A percentile compares a stretch with the other conserved stretches of the same genome.
Conservation (phyloP, 2,797 vertebrate genomes). For the Naso thynnoides region DNA sequence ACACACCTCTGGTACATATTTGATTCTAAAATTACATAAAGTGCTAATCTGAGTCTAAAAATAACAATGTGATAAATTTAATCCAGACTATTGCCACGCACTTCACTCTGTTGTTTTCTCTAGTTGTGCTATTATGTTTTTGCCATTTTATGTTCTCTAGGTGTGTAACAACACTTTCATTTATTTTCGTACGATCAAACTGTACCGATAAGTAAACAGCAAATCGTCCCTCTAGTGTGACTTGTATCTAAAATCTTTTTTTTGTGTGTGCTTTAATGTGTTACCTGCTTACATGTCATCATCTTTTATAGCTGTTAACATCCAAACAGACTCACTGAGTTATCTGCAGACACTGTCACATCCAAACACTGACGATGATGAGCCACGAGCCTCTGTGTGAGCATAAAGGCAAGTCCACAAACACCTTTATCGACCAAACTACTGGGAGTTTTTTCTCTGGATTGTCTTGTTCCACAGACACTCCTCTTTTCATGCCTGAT, state of each 20-base stretch:
- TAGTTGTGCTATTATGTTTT: not conserved
- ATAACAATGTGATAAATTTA: no score
- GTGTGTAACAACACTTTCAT: not conserved
- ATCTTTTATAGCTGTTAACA: not conserved
- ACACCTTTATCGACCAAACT: not conserved
- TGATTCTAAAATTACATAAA: no score
- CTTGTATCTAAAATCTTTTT: no score
- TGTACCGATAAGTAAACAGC: no score
- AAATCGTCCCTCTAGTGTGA: no score
- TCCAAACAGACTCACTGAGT: not conserved
- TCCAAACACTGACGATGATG: no score
- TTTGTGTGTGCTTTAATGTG: not conserved
- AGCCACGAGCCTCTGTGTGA: not conserved
- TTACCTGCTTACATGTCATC: not conserved
- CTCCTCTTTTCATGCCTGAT: slow-evolving; percentile 10
- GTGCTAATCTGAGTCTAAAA: no score
- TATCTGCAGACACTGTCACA: not conserved
- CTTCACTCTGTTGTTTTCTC: not conserved
- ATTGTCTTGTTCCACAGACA: slow-evolving; percentile 9
- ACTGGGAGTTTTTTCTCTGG: not conserved
- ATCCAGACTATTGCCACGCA: not conserved
- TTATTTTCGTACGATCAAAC: no score
- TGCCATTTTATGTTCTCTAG: not conserved
- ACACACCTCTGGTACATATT: no score
- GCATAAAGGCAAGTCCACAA: slow-evolving; percentile 4